Base-by-base conservation (phyloP, 2,888 invertebrate species). In the Megaustenia siamemsis region DNA sequence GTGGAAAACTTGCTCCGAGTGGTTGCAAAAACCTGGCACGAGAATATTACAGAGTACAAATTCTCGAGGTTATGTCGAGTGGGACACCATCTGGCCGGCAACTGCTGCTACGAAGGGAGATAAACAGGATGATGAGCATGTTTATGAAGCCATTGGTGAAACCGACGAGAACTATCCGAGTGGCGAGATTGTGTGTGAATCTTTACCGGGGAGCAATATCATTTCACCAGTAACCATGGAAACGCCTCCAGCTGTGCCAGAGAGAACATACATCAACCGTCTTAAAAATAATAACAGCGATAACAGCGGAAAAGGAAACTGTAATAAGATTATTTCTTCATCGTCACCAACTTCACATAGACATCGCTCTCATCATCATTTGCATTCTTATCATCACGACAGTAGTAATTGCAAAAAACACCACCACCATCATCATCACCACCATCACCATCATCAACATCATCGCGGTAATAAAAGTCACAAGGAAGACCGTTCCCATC, bases 201-300 rank as follows among this genome's bases (percentile, higher is more conserved):
- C 2, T n/a, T n/a, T 28, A 1, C 18, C 15, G 0, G 63, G 18
- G 15, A 35, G 15, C 15, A 28, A 10, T 28, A 21, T 3, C 6
- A 32, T 2, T n/a, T n/a, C 60, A 28, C 21, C 63, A 43, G 43
- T 66, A 38, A 45, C 68, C 0, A 10, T 49, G 18, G 85, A 83
- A 32, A 78, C 73, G 4, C 86, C 86, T 18, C 87, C 87, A 8
- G 86, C 87, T 12, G 69, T 87, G n/a, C 87, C 87, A 10, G 87
- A 77, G 38, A 84, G 87, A 73, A 84, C 82, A 24, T 87, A 87
- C 69, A 80, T 82, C 28, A 83, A 75, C 28, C 49, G 80, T 40
- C 32, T 83, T 10, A 73, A 76, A 10, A 56, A 68, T 28, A 60
- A 45, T 38, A 28, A 28, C 32, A 60, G 49, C 49, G n/a, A 80